phyloP scores from a whole-genome alignment of 2,113 vertebrate genomes.

The Pelecanus crispus region DNA sequence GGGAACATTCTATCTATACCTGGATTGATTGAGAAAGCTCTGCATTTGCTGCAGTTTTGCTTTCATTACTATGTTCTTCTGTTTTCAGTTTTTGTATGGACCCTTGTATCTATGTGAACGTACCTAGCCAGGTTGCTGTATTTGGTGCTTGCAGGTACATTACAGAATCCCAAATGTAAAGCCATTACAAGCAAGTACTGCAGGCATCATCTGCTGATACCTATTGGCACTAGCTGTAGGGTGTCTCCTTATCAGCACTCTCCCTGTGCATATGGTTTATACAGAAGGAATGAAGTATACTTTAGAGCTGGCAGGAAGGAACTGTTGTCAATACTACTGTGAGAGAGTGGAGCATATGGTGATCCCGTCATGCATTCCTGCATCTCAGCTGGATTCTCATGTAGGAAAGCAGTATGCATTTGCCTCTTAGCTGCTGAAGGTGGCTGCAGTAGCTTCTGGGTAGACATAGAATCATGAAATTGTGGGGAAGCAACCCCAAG shows the following conservation, averaged over 20 bases:
- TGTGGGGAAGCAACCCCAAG: not conserved
- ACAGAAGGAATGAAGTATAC: not conserved
- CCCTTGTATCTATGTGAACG: not conserved
- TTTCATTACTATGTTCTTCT: not conserved
- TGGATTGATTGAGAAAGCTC: not conserved
- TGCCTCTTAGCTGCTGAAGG: slow-evolving; percentile 34
- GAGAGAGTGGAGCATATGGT: slow-evolving; percentile 27
- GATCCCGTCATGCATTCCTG: slow-evolving; percentile 24
- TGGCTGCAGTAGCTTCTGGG: not conserved
- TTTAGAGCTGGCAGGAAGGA: slow-evolving; percentile 29
- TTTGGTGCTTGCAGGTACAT: not conserved
- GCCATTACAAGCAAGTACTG: not conserved
- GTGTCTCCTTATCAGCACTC: not conserved
- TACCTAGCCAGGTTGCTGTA: not conserved
- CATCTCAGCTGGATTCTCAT: slow-evolving; percentile 18
- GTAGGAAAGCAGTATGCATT: not conserved
- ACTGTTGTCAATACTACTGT: not conserved
- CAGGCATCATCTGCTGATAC: not conserved
- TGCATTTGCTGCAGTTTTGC: not conserved
- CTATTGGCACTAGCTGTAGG: not conserved
- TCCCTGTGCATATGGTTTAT: not conserved
- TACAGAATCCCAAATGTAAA: not conserved
- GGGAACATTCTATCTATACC: not conserved
- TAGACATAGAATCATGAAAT: not conserved
- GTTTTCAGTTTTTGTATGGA: not conserved